Evolutionary conservation across 2,888 invertebrate genomes (phyloP), one percentile per base, ranked within the genome.

Genomic region (Leptinotarsa peninsularis): DNA sequence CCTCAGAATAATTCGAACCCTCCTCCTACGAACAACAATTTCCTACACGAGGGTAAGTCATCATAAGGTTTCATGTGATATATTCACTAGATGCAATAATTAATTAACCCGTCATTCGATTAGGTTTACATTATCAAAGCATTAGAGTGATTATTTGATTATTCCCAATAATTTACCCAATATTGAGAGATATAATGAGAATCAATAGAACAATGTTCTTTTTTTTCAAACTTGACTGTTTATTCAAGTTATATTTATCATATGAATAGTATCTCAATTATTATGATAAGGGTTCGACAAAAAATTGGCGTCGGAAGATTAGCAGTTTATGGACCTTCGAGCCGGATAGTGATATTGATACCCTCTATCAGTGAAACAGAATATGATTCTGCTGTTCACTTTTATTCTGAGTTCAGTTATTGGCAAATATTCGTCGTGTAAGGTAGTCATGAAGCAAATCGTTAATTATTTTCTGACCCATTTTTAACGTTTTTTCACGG

Each of bases 41-140:
- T 88, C 82, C 82, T 89, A 78, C 91, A 92, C 87, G 92, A 92
- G 78, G 92, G 92, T 92, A 85, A 90, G 92, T 89, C 1, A 4
- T 21, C 14, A 74, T 43, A 43, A 10, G 43, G 43, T 43, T 43
- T 43, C 43, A 43, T 43, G 43, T 10, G 43, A 43, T 43, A 43
- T 13, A 43, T 43, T 43, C 43, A 43, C 3, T 13, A 43, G 10
- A 43, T 43, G 43, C 10, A 10, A 43, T 43, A 10, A 43, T 43
- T 43, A 3, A 10, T 33, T 7, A 33, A 33, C 33, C 33, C 33
- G 7, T 7, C 33, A 33, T 33, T 27, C 27, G 27, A 27, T 27
- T 33, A 33, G 33, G 33, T 33, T 33, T 7, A 33, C 7, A 33
- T 33, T 33, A 33, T 33, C 33, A 7, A 7, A 33, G 33, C 7